Evolutionary conservation across 2,888 invertebrate species (phyloP), one percentile per base, ranked within the genome.

Genomic region (Cheilosia urbana): DNA sequence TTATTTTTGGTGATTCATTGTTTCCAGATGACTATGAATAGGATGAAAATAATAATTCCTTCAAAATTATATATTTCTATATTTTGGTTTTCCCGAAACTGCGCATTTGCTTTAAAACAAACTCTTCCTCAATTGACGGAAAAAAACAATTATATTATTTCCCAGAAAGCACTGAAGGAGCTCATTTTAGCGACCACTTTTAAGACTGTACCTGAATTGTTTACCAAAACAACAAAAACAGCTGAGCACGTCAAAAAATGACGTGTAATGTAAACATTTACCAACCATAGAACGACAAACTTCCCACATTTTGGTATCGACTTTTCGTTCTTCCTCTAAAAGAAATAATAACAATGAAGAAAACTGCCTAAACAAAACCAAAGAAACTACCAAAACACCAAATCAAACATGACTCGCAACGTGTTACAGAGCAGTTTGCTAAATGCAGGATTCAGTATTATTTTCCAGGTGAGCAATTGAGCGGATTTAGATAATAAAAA

Each of bases 401-500:
- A 55, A 68, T 13, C 13, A 75, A 7, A 42, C 7, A 92, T 92
- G 92, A 88, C 89, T 53, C 90, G 92, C 60, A 92, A 92, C 88
- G 90, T 92, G 68, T 89, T 92, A 71, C 90, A 91, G 82, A 92
- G 92, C 83, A 92, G 92, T 87, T 88, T 92, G 47, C 88, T 92
- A 34, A 92, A 90, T 87, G 92, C 92, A 53, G 92, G 91, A 68
- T 91, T 92, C 87, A 92, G 91, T 87, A 92, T 92, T 87, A 90
- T 92, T 65, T 92, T 92, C 88, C 92, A 92, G 90, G 92, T 92
- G 79, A 87, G 87, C 65, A 27, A 34, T 19, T 30, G 15, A 60
- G 9, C 60, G 40, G 40, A 37, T 17, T 51, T 27, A 51, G 53
- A 72, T 42, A 72, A 72, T 15, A 42, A 51, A 53, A 45, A 62